Base-by-base conservation (phyloP, 2,113 vertebrate genomes). In the Oceanites oceanicus region DNA sequence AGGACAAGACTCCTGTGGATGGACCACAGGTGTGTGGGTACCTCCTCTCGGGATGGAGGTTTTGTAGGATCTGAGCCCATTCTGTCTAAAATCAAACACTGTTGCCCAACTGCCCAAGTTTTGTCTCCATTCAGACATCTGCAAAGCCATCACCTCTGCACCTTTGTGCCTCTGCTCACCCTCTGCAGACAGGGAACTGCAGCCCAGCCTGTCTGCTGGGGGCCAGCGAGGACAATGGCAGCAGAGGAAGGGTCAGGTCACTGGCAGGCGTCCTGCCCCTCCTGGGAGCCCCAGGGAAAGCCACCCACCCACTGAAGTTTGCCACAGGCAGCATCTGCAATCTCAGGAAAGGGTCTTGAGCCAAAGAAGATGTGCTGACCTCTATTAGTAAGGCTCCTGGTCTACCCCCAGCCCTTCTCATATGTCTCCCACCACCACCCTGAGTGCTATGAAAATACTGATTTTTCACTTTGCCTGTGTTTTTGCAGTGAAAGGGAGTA, bases 1-100 rank as follows among this genome's bases (percentile, higher is more conserved):
- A 80, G 81, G 25, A 80, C 12, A 56, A 30, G 56, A 4, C 5
- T 47, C 20, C 45, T 20, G 3, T 5, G n/a, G 22, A 2, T n/a
- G 23, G 19, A 21, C 38, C 62, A 71, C 0, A 0, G 10, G 2
- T 42, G 44, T 13, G 6, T 10, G 29, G 8, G 58, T 32, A 20
- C 13, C 11, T 2, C 29, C 53, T 27, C 27, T 84, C 14, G 2
- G 50, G 13, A 58, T 15, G 56, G 77, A 63, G 17, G 10, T 27
- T 85, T 52, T 47, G 42, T 26, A 66, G 70, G 50, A 38, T 56
- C 68, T 67, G 50, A 82, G 56, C 23, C n/a, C 30, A 13, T 53
- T 72, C 44, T 40, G 34, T 45, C 52, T 59, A 47, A 72, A 65
- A 65, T 27, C 58, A 68, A 47, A 36, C 22, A 34, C 36, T 30